These are phyloP conservation scores for Hippocampus comes DNA, from an alignment of 2,113 vertebrate genomes.

Conservation along the genomic window DNA sequence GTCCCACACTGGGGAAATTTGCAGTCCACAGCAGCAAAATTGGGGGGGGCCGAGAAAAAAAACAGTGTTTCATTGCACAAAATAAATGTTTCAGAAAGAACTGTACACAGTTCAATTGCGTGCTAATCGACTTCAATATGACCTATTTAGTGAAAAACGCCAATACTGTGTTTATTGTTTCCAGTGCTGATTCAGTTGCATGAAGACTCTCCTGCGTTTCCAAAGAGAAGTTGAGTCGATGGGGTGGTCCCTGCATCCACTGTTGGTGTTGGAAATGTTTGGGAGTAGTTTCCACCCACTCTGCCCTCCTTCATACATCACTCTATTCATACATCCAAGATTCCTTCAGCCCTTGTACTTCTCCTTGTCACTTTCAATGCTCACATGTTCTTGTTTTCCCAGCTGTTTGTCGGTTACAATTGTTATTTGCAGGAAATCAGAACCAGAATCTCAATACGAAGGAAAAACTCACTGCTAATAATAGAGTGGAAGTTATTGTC, in stretches of 20 bases:
- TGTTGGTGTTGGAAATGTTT: constrained; percentile 19
- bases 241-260: constrained; percentile 19
- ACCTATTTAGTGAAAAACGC: constrained; percentile 7
- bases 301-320: neutral
- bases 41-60: no score
- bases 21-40: no score
- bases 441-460: constrained; percentile 4
- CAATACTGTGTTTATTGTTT: constrained; percentile 2
- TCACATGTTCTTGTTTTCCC: neutral
- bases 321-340: neutral
- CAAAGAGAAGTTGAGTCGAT: constrained; percentile 11
- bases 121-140: constrained; percentile 19
- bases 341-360: neutral
- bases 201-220: constrained; percentile 18
- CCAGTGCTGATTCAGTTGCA: constrained; percentile 23
- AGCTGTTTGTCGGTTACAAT: neutral
- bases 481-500: neutral
- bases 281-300: neutral
- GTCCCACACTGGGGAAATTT: no score
- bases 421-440: neutral
- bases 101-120: neutral
- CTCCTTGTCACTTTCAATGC: neutral
- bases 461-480: constrained; percentile 1
- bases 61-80: no score
- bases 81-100: no score